These are phyloP conservation scores for Drosophila kambysellisi DNA, from an alignment of 2,888 invertebrate species.

Conservation along the genomic window DNA sequence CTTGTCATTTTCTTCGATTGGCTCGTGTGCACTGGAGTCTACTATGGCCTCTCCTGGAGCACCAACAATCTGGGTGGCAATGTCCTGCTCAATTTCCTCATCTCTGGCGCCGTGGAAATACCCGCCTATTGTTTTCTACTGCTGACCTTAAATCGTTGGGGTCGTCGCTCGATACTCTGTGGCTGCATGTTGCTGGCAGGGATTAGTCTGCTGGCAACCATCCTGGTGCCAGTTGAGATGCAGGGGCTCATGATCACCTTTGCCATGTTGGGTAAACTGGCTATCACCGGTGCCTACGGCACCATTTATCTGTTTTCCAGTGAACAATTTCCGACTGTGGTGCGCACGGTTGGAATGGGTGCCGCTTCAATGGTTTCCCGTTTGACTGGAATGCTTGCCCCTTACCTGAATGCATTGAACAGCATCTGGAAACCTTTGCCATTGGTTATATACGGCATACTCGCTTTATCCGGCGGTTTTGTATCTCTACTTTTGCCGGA, in stretches of 20 bases:
- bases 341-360: conserved; percentile 94
- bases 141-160: conserved; percentile 89
- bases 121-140: conserved; percentile 90
- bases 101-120: conserved; percentile 91
- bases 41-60: conserved; percentile 92
- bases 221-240: conserved; percentile 86
- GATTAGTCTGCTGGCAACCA: conserved; percentile 87
- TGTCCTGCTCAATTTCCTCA: conserved; percentile 90
- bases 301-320: conserved; percentile 90
- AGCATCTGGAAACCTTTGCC: conserved; percentile 88
- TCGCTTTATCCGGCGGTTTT: conserved; percentile 90
- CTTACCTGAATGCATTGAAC: conserved; percentile 91
- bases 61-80: conserved; percentile 90
- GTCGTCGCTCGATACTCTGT: conserved; percentile 89
- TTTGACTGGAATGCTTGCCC: conserved; percentile 89
- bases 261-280: conserved; percentile 90
- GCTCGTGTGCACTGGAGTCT: conserved; percentile 92
- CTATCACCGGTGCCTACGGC: conserved; percentile 91
- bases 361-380: conserved; percentile 94
- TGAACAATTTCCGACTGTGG: conserved; percentile 91
- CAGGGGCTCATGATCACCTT: conserved; percentile 87
- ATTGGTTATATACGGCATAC: conserved; percentile 90
- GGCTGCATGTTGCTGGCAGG: conserved; percentile 89
- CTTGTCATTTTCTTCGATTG: conserved; percentile 91
- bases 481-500: conserved; percentile 91